Evolutionary conservation across 2,113 vertebrate genomes (phyloP).

Genomic region (Chaetura pelagica): DNA sequence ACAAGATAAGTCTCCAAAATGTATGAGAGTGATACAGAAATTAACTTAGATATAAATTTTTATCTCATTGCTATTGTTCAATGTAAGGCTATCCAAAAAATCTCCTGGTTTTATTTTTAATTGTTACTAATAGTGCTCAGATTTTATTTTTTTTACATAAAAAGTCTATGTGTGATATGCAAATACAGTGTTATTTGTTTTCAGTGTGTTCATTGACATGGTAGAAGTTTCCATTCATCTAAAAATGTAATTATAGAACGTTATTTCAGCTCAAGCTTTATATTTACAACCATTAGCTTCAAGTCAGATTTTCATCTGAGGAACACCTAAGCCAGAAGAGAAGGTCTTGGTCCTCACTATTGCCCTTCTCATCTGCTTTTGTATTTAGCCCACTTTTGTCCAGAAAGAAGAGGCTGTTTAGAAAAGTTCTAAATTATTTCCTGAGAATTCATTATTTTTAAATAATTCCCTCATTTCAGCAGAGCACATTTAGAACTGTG

Average conservation of each 20-base stretch:
- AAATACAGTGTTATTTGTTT: neutral
- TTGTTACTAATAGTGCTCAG: neutral
- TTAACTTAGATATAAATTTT: neutral
- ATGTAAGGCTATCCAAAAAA: neutral
- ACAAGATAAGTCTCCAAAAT: neutral
- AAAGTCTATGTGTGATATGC: neutral
- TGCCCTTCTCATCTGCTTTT: neutral
- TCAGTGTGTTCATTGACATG: accelerated
- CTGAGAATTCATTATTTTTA: neutral
- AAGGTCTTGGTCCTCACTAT: neutral
- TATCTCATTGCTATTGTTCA: neutral
- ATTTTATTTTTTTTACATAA: neutral
- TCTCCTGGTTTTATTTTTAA: neutral
- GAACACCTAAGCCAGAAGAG: neutral
- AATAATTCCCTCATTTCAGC: neutral
- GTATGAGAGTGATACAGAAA: accelerated
- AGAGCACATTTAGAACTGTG: neutral
- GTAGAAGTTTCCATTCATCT: neutral
- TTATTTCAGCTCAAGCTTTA: neutral
- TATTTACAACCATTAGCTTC: neutral
- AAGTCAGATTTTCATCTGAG: neutral
- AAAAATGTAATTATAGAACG: neutral
- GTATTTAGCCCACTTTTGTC: neutral
- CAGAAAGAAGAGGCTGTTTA: neutral
- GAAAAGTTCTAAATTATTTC: neutral